Base-by-base conservation (phyloP, 2,113 vertebrate species). In the Laticauda colubrina region DNA sequence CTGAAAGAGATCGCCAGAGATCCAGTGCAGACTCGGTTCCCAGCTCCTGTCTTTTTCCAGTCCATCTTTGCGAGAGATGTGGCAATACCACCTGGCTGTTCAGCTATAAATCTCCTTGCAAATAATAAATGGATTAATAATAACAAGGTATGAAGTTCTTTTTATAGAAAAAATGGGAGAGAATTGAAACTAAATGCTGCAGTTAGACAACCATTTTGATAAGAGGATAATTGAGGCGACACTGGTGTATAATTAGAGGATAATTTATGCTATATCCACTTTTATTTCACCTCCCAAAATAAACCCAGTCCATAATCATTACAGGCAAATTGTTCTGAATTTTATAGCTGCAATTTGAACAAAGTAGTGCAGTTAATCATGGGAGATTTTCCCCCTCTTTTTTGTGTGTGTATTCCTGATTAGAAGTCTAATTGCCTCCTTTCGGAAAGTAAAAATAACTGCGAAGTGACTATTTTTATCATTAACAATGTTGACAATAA, bases 181-280 rank as follows among this genome's bases (percentile, higher is more conserved):
- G 99, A 99, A 99, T 99, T 99, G 99, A 99, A 99, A 99, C 99
- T 99, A 99, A 99, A 99, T 98, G 99, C 99, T 98, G 98, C 98
- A 98, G 99, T 99, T 99, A 99, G 99, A 99, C 99, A 98, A 99
- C 98, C 98, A 98, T 99, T 99, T 99, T 99, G 99, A 99, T 99
- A 99, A 99, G 99, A 99, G 99, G 99, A 99, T 99, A 99, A 99
- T 99, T 99, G 99, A 99, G 98, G 99, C 99, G 98, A 99, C 99
- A 99, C 98, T 99, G 98, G 98, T 98, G 98, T 99, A 99, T 99
- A 99, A 99, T 99, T 99, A 99, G 98, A 98, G 98, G 98, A 99
- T 99, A 99, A 99, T 99, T 99, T 99, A 99, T 99, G 99, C 99
- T 99, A 99, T 99, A 99, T 99, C 98, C 98, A 99, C 98, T 99